Evolutionary conservation across 30 jellyfish, hydroid and myxozoan species (phyloP).

Genomic region (Nemopilema nomurai): DNA sequence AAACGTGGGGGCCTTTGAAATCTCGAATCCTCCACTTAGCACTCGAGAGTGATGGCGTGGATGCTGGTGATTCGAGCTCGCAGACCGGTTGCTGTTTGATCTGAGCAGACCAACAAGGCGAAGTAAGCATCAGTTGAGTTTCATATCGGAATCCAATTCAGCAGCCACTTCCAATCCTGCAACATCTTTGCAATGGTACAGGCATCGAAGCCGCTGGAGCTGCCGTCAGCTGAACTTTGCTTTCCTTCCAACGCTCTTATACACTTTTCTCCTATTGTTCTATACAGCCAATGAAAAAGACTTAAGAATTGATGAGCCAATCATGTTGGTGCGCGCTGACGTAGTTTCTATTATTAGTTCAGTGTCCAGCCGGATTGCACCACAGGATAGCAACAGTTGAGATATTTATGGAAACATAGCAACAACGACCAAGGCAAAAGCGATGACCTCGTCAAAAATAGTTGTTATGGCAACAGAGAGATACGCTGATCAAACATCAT

Average conservation of each 20-base stretch:
- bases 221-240: constrained; percentile 22
- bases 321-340: neutral
- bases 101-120: constrained; percentile 71
- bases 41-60: constrained; percentile 78
- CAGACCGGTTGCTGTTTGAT: constrained; percentile 63
- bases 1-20: constrained; percentile 78
- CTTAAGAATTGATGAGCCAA: neutral
- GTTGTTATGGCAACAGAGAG: too few relatives aligned
- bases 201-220: constrained; percentile 32
- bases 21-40: constrained; percentile 73
- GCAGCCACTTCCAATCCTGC: constrained; percentile 68
- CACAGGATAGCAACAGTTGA: neutral
- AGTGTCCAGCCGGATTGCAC: constrained; percentile 5
- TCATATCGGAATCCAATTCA: constrained; percentile 56
- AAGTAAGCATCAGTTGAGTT: constrained; percentile 47
- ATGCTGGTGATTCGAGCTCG: constrained; percentile 73
- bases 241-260: neutral
- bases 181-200: neutral
- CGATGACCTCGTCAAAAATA: neutral
- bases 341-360: neutral
- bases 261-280: constrained; percentile 11
- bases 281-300: constrained; percentile 18
- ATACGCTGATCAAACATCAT: too few relatives aligned
- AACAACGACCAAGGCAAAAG: neutral
- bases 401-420: too few relatives aligned